Evolutionary conservation across 2,888 invertebrate species (phyloP).

Genomic region (Synergus gifuensis): DNA sequence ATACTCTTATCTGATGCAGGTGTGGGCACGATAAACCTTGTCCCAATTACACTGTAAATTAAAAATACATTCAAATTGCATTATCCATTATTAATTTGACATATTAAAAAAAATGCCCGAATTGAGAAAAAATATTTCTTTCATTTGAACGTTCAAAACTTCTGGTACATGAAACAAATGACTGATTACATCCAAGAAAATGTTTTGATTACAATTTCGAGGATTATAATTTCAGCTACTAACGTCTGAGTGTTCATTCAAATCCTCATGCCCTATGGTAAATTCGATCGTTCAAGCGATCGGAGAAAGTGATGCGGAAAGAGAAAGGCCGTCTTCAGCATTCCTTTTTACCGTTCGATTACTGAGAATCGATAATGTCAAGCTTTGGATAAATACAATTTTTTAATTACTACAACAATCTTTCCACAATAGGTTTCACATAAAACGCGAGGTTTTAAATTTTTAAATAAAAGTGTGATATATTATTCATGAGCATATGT

Average conservation of each 20-base stretch:
- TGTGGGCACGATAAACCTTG: too few relatives aligned
- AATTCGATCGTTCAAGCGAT: slow-evolving; percentile 45
- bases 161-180: neutral
- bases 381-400: neutral
- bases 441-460: too few relatives aligned
- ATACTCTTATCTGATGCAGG: too few relatives aligned
- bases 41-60: too few relatives aligned
- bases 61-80: too few relatives aligned
- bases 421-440: too few relatives aligned
- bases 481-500: too few relatives aligned
- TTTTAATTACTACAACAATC: neutral
- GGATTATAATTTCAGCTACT: neutral
- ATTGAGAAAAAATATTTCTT: too few relatives aligned
- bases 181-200: neutral
- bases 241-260: slow-evolving; percentile 2
- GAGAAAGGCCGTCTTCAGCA: slow-evolving; percentile 67
- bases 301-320: slow-evolving; percentile 70
- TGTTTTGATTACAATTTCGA: neutral
- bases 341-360: slow-evolving; percentile 48
- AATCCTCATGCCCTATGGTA: slow-evolving; percentile 9
- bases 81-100: too few relatives aligned
- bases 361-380: neutral
- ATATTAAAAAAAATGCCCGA: too few relatives aligned
- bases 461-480: too few relatives aligned
- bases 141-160: neutral